phyloP scores from a whole-genome alignment of 2,113 vertebrate species.

The Eulemur macaco region DNA sequence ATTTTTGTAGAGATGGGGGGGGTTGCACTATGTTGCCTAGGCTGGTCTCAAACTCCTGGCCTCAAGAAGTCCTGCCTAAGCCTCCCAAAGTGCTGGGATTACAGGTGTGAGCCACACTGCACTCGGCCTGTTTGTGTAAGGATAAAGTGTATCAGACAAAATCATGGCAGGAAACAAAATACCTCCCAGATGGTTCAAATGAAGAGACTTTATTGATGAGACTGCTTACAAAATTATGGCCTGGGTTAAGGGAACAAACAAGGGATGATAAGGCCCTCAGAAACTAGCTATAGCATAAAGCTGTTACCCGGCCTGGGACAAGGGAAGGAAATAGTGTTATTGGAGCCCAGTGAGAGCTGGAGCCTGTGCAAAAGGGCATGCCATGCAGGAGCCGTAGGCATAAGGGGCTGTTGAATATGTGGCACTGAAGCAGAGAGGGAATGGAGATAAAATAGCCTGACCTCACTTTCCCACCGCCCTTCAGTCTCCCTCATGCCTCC shows the following conservation, averaged over 20 bases:
- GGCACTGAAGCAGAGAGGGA: neutral
- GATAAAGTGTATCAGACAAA: constrained; percentile 33
- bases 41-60: no score
- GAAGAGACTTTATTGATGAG: constrained; percentile 16
- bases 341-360: neutral
- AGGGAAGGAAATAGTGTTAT: neutral
- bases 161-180: constrained; percentile 39
- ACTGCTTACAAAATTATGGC: constrained; percentile 45
- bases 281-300: neutral
- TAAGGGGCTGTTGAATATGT: neutral
- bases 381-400: neutral
- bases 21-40: no score
- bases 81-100: no score
- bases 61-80: no score
- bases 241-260: constrained; percentile 10
- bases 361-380: neutral
- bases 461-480: neutral
- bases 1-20: no score
- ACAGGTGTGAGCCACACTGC: no score
- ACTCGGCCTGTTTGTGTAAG: constrained; percentile 16
- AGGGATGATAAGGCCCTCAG: neutral
- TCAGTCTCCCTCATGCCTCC: neutral
- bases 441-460: neutral
- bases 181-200: constrained; percentile 47
- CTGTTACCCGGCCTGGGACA: neutral